Evolutionary conservation across 2,888 invertebrate species (phyloP).

Genomic region (Drosophila lacicola): DNA sequence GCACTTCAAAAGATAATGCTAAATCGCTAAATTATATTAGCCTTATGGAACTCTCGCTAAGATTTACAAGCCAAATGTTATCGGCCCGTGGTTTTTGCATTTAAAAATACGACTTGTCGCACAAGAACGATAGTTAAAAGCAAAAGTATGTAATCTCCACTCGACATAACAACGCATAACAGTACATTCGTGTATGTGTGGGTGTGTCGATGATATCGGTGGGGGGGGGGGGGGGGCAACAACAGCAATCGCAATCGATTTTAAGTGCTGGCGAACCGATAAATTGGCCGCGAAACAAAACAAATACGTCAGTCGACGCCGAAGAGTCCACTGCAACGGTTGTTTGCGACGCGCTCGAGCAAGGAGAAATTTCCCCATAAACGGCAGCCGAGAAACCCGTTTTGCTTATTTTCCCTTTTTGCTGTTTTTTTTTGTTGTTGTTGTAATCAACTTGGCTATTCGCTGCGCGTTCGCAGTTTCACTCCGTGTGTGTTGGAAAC

Average conservation of each 20-base stretch:
- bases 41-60: slow-evolving; percentile 18
- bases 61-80: slow-evolving; percentile 49
- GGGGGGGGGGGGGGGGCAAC: background rate
- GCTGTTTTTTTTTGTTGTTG: slow-evolving; percentile 15
- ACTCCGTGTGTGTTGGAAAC: slow-evolving; percentile 15
- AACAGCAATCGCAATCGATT: slow-evolving; percentile 55
- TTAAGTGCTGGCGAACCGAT: slow-evolving; percentile 45
- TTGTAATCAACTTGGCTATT: slow-evolving; percentile 40
- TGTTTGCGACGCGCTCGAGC: slow-evolving; percentile 7
- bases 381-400: slow-evolving; percentile 50
- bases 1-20: slow-evolving; percentile 8
- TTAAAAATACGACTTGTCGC: slow-evolving; percentile 34
- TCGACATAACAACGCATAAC: slow-evolving; percentile 34
- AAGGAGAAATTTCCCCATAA: background rate
- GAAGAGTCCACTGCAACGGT: slow-evolving; percentile 30
- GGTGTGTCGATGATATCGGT: background rate
- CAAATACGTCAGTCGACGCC: slow-evolving; percentile 46
- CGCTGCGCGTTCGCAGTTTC: slow-evolving; percentile 21
- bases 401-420: slow-evolving; percentile 14
- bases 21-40: background rate
- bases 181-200: slow-evolving; percentile 3
- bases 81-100: slow-evolving; percentile 32
- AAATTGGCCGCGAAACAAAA: slow-evolving; percentile 53
- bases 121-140: slow-evolving; percentile 41
- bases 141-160: slow-evolving; percentile 63